Conservation (phyloP, 1,140 invertebrate genomes). For the Aphis craccivora region DNA sequence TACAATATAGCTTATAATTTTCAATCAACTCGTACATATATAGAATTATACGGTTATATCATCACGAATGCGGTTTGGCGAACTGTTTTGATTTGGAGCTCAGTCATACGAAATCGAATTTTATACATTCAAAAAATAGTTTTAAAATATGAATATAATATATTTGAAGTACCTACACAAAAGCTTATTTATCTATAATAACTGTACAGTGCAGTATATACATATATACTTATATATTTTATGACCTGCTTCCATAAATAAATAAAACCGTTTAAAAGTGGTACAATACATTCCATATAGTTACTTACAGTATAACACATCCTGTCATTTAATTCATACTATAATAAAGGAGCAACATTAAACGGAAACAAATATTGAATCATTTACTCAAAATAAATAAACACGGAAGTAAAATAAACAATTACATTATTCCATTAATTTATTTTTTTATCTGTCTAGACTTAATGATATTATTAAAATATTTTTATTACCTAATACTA, state of each 20-base stretch:
- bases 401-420: not conserved
- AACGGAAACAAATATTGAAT: not conserved
- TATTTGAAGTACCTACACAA: not conserved
- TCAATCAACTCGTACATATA: not conserved
- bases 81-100: not conserved
- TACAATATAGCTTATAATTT: constrained; percentile 9
- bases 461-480: not conserved
- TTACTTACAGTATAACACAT: not conserved
- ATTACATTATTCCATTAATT: not conserved
- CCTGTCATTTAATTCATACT: not conserved
- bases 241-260: not conserved
- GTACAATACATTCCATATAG: not conserved
- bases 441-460: not conserved
- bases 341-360: not conserved
- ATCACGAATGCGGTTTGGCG: not conserved
- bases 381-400: not conserved
- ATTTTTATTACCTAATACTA: not conserved
- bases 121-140: not conserved
- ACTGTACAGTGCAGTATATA: not conserved
- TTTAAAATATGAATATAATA: not conserved
- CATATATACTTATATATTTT: not conserved
- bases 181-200: not conserved
- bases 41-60: not conserved
- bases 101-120: not conserved
- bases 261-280: not conserved